Base-by-base conservation (phyloP, 2,113 vertebrate species). In the Mirza zaza region DNA sequence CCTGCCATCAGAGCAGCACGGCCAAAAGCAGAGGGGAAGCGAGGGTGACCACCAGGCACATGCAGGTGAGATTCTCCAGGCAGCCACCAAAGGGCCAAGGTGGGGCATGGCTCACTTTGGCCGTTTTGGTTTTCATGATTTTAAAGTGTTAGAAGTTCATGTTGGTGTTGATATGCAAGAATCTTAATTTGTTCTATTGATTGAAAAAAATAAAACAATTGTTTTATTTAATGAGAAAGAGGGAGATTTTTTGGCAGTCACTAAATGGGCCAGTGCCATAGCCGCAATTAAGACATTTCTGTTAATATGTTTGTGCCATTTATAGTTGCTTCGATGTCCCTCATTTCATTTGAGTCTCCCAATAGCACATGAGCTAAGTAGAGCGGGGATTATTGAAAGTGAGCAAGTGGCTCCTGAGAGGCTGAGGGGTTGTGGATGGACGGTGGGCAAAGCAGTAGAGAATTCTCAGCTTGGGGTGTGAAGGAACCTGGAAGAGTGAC, bases 121-220 rank as follows among this genome's bases (percentile, higher is more conserved):
- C 76, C 68, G 17, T 70, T 79, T 91, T 17, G 48, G 14, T 50
- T 94, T 67, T 61, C 34, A 68, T 70, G 36, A 67, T 63, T 82
- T 94, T 11, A 88, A 93, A 63, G 48, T 77, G 8, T 39, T 63
- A 5, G 27, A 85, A 20, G 52, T 73, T 86, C 32, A n/a, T 67
- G 45, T 87, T 82, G 73, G 36, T 52, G 42, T 86, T 50, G 34
- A 71, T 25, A 91, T 79, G 15, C 9, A 90, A 70, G 57, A 50
- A 32, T 89, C 42, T 86, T 84, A 48, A 52, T 77, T 77, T 96
- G 71, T 86, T 85, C 21, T 95, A 1, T 6, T 61, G 67, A 20
- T 23, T 90, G n/a, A 11, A 34, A 65, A 87, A 39, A 32, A 29
- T 32, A 4, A 57, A 21, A 21, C 5, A 76, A 2, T 45, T 29